Base-by-base conservation (phyloP, 2,113 vertebrate genomes). In the Sorex fumeus region DNA sequence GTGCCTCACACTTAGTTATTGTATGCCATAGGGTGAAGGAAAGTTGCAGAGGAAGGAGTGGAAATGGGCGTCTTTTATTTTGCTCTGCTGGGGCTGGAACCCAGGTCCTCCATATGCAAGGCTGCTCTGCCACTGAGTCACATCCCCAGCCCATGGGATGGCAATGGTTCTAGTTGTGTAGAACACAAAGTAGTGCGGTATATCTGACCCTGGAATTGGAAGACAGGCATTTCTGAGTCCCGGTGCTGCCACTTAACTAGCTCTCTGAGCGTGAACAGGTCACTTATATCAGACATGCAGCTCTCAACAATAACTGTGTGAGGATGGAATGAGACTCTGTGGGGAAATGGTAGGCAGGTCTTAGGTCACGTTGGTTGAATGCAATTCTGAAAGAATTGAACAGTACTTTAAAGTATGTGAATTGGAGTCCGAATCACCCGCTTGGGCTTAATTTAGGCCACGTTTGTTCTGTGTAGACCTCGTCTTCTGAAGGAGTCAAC, bases 371-470 rank as follows among this genome's bases (percentile, higher is more conserved):
- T 13, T 84, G 16, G 6, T 43, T 66, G 75, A 25, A 11, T 64
- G 12, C 60, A 40, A 45, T 87, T 67, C 21, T 67, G 21, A 79
- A 84, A 79, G 19, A 43, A 64, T 32, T 79, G 8, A 30, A 13
- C 21, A 12, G 9, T 40, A 13, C 74, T 34, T 80, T 57, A 79
- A 80, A 76, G 36, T 19, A 2, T 90, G 60, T 5, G 0, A 11
- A 47, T 93, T 88, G 60, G 75, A 74, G 92, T 84, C 30, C 8
- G 82, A n/a, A 57, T 47, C 2, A 77, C 13, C 78, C n/a, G 6
- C 25, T 67, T 45, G 34, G 64, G 15, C 21, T 70, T 72, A 86
- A 25, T 67, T 50, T 23, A 0, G 62, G 64, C 45, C 71, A 10
- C n/a, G 47, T 50, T 50, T 93, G 76, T 66, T 70, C 36, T 50